phyloP scores from a whole-genome alignment of 2,113 vertebrate species.

The Lanius collurio region DNA sequence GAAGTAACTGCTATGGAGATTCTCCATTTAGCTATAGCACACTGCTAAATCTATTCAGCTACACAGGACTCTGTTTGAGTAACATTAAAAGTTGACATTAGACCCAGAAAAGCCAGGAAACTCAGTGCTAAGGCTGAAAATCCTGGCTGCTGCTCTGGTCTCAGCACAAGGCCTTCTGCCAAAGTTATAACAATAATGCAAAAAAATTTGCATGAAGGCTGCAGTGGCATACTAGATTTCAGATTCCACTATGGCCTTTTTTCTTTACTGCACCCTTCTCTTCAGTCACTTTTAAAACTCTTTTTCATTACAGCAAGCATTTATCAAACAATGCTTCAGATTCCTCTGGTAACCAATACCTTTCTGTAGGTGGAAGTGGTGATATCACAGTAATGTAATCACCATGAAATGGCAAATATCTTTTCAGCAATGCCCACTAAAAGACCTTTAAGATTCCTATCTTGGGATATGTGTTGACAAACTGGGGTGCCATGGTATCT shows the following conservation, averaged over 20 bases:
- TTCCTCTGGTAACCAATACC: not conserved
- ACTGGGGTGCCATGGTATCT: not conserved
- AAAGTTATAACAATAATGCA: not conserved
- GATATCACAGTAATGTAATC: not conserved
- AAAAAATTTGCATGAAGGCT: not conserved
- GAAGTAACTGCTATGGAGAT: not conserved
- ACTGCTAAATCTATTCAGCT: constrained; percentile 25
- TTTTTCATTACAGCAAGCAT: not conserved
- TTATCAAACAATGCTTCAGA: not conserved
- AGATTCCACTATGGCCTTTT: not conserved
- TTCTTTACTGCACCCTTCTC: not conserved
- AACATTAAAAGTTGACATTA: not conserved
- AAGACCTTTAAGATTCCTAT: not conserved
- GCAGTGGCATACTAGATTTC: not conserved
- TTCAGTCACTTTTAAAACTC: not conserved
- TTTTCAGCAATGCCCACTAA: not conserved
- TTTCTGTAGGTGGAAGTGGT: not conserved
- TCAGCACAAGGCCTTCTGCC: not conserved
- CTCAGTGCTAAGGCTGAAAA: constrained; percentile 40
- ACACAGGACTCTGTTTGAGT: not conserved
- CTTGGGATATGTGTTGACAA: not conserved
- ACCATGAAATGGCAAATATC: not conserved
- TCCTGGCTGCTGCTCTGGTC: not conserved
- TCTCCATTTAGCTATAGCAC: not conserved
- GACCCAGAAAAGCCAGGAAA: constrained; percentile 8